Evolutionary conservation across 2,888 invertebrate species (phyloP).

Genomic region (Drosophila tanythrix): DNA sequence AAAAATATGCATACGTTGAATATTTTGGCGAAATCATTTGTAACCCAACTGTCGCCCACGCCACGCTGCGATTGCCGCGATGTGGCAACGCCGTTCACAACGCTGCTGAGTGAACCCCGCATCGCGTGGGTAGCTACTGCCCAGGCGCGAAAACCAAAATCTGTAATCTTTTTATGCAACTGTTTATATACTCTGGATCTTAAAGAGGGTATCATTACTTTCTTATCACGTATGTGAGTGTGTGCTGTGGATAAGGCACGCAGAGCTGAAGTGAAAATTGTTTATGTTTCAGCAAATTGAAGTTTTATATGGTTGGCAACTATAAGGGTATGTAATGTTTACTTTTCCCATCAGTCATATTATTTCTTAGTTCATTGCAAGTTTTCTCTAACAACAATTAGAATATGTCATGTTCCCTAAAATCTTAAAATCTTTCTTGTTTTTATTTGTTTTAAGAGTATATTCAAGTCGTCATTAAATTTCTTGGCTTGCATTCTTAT

Average conservation of each 20-base stretch:
- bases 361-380: too few relatives aligned
- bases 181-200: conserved; percentile 58
- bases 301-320: not conserved
- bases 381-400: not conserved
- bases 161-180: conserved; percentile 78
- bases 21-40: conserved; percentile 80
- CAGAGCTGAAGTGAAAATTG: not conserved
- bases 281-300: not conserved
- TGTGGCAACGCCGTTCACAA: conserved; percentile 69
- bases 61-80: conserved; percentile 48
- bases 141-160: conserved; percentile 56
- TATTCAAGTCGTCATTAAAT: not conserved
- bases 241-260: too few relatives aligned
- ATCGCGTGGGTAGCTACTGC: conserved; percentile 58
- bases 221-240: not conserved
- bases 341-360: not conserved
- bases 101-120: conserved; percentile 44
- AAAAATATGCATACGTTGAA: conserved; percentile 82
- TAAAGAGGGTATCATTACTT: conserved; percentile 3
- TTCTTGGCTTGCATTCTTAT: not conserved
- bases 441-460: conserved; percentile 17
- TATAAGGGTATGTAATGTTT: not conserved
- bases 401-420: not conserved
- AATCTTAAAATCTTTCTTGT: too few relatives aligned
- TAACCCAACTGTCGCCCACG: conserved; percentile 72